These are phyloP conservation scores for Schizopygopsis pylzovi DNA, from an alignment of 2,797 vertebrate genomes.

Conservation along the genomic window DNA sequence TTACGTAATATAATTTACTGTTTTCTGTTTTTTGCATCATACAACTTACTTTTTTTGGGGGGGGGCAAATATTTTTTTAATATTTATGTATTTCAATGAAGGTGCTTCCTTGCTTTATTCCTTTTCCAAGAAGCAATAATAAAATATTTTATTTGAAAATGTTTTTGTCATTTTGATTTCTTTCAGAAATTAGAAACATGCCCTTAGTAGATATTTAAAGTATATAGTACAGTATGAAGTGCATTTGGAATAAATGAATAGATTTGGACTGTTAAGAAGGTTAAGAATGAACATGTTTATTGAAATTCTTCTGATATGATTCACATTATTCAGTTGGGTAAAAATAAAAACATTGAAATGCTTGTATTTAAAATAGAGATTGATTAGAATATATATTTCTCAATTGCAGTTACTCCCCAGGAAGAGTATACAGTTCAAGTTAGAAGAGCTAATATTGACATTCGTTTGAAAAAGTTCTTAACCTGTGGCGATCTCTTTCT, in stretches of 20 bases:
- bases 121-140: not conserved
- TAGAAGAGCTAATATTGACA: conserved; percentile 34
- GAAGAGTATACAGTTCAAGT: conserved; percentile 11
- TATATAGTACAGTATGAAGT: not conserved
- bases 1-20: not conserved
- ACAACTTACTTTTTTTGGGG: not conserved
- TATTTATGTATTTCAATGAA: not conserved
- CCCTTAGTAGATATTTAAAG: not conserved
- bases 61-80: too few species aligned
- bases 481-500: not conserved
- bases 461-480: not conserved
- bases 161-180: not conserved
- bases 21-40: not conserved
- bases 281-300: conserved; percentile 63
- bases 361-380: not conserved
- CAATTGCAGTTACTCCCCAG: not conserved
- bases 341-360: not conserved
- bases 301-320: conserved; percentile 62
- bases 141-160: not conserved
- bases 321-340: conserved; percentile 25
- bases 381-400: not conserved
- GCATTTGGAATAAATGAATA: not conserved
- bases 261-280: not conserved
- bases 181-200: not conserved
- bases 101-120: not conserved